Evolutionary conservation across 2,113 vertebrate species (phyloP), one percentile per base, ranked within the genome.

Genomic region (Actinemys pallida): DNA sequence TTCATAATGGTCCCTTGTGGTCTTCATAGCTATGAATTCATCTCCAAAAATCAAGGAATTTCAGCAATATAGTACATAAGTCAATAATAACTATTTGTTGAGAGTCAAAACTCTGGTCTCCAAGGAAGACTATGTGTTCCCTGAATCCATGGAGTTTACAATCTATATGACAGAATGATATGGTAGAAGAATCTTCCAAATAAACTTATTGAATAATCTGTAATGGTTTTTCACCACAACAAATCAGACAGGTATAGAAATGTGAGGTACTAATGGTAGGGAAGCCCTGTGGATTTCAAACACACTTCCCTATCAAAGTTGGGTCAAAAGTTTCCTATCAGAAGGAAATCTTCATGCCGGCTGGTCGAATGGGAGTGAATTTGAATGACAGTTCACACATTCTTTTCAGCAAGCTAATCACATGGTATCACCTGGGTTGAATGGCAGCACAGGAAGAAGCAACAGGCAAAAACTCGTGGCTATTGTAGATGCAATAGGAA

Each of bases 161-260:
- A 85, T 24, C 92, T 47, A 25, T 29, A 27, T 22, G 42, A 86
- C 82, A 95, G 65, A 87, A 27, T 50, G 80, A 87, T 86, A 90
- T 91, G 86, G 62, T 72, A 49, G 62, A 96, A 93, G 29, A 86
- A 35, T 94, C 10, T 82, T 92, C 90, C 93, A 84, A 35, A 93
- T 57, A 88, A n/a, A 90, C 65, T 87, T 95, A 83, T 88, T 27
- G 19, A 95, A 86, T 94, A 93, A 87, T 95, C 8, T 1, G 52
- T 89, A 72, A 10, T 86, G 78, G 14, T 94, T 88, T 81, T 39
- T 88, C 29, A 65, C 13, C 50, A 88, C 86, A 92, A 84, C 27
- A 92, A 84, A 59, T 85, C 82, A 92, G 81, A 85, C 83, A 56
- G 19, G 25, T 85, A 50, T 87, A 69, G 59, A 96, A 97, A 95